These are phyloP conservation scores for Drusus annulatus DNA, from an alignment of 1,140 invertebrate genomes.

Conservation along the genomic window DNA sequence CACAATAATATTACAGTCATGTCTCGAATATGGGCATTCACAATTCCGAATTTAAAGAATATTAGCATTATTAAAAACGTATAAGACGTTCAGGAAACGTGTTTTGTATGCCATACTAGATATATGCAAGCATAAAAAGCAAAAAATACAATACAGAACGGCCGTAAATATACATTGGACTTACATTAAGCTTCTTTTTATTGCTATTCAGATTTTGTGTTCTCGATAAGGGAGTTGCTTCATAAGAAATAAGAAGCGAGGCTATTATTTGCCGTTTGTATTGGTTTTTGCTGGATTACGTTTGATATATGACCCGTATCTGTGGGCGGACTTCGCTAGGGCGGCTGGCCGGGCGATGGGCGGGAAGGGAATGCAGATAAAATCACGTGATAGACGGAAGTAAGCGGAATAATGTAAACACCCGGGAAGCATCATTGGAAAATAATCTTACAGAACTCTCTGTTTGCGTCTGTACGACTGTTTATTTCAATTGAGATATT, in stretches of 20 bases:
- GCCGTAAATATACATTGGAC: constrained; percentile 13
- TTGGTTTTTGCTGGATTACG: constrained; percentile 9
- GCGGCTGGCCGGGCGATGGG: not conserved
- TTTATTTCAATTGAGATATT: too few species aligned
- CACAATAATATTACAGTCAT: too few species aligned
- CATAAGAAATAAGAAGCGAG: not conserved
- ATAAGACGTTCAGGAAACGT: not conserved
- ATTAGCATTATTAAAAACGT: not conserved
- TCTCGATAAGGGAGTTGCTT: not conserved
- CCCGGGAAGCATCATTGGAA: too few species aligned
- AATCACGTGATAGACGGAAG: not conserved
- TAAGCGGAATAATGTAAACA: constrained; percentile 5
- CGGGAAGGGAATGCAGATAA: not conserved
- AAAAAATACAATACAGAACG: constrained; percentile 20
- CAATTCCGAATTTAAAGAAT: too few species aligned
- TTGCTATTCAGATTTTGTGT: constrained; percentile 29
- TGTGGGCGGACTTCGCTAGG: constrained; percentile 9
- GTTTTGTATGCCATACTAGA: constrained; percentile 4
- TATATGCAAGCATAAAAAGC: constrained; percentile 1
- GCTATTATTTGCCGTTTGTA: not conserved
- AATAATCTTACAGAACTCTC: too few species aligned
- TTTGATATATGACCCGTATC: constrained; percentile 30
- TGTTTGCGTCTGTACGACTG: too few species aligned
- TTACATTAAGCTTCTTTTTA: constrained; percentile 34
- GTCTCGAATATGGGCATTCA: too few species aligned